Evolutionary conservation across 2,113 vertebrate genomes (phyloP).

Genomic region (Manacus vitellinus): DNA sequence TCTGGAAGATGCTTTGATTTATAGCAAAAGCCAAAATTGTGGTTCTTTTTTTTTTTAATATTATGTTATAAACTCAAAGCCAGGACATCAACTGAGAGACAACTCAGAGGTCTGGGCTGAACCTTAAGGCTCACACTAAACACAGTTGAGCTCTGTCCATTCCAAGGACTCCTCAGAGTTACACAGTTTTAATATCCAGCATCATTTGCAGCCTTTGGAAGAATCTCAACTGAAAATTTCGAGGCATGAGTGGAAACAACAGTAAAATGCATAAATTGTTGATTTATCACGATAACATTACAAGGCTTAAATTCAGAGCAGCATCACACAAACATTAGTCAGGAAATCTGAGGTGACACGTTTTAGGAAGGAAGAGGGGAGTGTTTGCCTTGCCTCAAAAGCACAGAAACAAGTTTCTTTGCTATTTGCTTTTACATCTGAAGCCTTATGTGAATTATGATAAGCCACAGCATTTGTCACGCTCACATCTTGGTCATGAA

Average conservation of each 20-base stretch:
- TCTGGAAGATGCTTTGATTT: background rate
- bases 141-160: background rate
- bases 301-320: background rate
- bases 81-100: background rate
- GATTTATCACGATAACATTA: background rate
- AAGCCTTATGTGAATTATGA: background rate
- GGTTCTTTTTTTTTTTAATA: background rate
- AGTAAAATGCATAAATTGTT: background rate
- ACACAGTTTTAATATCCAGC: background rate
- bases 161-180: background rate
- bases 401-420: background rate
- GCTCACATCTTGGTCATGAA: background rate
- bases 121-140: background rate
- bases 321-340: background rate
- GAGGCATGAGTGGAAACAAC: background rate
- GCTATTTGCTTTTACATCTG: background rate
- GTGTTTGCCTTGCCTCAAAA: background rate
- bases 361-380: background rate
- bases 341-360: background rate
- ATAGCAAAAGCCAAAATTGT: background rate
- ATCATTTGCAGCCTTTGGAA: background rate
- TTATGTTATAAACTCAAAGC: background rate
- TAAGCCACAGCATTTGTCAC: background rate
- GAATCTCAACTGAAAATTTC: background rate
- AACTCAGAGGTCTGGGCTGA: background rate